Base-by-base conservation (phyloP, 2,888 invertebrate genomes). In the Rhagonycha lutea region DNA sequence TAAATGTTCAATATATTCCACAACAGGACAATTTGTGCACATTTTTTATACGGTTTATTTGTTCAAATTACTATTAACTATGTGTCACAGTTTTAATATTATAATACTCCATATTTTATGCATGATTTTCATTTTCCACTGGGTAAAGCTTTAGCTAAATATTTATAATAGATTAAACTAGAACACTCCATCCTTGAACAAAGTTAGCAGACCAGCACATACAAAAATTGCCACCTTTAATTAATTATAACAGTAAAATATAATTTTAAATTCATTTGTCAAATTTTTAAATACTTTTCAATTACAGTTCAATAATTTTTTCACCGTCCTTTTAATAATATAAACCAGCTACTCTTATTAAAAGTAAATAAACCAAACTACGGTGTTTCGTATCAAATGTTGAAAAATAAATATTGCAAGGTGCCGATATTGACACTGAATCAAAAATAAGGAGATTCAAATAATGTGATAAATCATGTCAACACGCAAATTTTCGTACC, bases 21-120 rank as follows among this genome's bases (percentile, higher is more conserved):
- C 60, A 28, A 69, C 32, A 10, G 73, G 71, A 26, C 77, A 77
- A 28, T 72, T 68, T 9, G 74, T 71, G 65, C 77, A 77, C 77
- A 77, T 77, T 72, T 77, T 77, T 14, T 5, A 10, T 26, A 68
- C 24, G 63, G 23, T 24, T 26, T 23, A 65, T 65, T 28, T 18
- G 4, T n/a, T 47, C 47, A 47, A 47, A n/a, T 47, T 47, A n/a
- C 8, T 3, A n/a, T 47, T 47, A 47, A n/a, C n/a, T n/a, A 47
- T 7, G n/a, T 47, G 8, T 47, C 47, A 47, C 47, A 47, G n/a
- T n/a, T 47, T 47, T 47, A 47, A 5, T 47, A 47, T 47, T 7
- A 47, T 47, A n/a, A 47, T 47, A n/a, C n/a, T n/a, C 47, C 47
- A 65, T 65, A 24, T 65, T 24, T 65, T 24, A 18, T 23, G 11